Percentiles rank a stretch among this genome's conserved stretches.
Evolutionary conservation across 2,888 invertebrate genomes (phyloP).

Genomic region (Trilocha varians): DNA sequence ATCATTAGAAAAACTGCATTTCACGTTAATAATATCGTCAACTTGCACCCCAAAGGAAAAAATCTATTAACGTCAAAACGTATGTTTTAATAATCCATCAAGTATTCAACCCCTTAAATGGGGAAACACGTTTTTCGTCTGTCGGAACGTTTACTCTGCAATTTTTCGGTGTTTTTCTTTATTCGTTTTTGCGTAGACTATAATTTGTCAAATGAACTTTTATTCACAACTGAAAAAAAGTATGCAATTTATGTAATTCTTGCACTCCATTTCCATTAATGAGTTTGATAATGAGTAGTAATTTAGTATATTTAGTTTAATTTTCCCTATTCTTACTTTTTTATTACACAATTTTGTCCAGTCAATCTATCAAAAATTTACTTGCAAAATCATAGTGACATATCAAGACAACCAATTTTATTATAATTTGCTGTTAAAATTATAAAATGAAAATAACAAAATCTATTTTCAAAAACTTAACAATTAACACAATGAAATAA

Average conservation of each 20-base stretch:
- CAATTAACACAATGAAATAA: background rate
- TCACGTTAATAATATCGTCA: conserved; percentile 66
- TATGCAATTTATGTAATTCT: no score
- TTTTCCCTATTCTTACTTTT: no score
- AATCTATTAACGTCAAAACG: conserved; percentile 65
- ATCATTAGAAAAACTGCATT: conserved; percentile 67
- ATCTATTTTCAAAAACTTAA: background rate
- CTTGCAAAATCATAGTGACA: no score
- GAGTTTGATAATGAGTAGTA: no score
- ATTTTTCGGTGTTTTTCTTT: background rate
- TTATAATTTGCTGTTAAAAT: no score
- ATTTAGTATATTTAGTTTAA: no score
- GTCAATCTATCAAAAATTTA: no score
- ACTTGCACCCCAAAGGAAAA: conserved; percentile 46
- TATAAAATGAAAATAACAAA: background rate
- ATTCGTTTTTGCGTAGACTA: background rate
- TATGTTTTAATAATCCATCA: conserved; percentile 55
- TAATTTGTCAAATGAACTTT: background rate
- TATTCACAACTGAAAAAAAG: background rate
- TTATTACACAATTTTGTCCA: no score
- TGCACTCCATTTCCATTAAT: no score
- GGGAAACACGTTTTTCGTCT: conserved; percentile 10
- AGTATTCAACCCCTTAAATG: conserved; percentile 33
- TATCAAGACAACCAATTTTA: no score
- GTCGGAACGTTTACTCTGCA: conserved; percentile 1